phyloP scores from a whole-genome alignment of 2,888 invertebrate species.

The Euproctis similis region DNA sequence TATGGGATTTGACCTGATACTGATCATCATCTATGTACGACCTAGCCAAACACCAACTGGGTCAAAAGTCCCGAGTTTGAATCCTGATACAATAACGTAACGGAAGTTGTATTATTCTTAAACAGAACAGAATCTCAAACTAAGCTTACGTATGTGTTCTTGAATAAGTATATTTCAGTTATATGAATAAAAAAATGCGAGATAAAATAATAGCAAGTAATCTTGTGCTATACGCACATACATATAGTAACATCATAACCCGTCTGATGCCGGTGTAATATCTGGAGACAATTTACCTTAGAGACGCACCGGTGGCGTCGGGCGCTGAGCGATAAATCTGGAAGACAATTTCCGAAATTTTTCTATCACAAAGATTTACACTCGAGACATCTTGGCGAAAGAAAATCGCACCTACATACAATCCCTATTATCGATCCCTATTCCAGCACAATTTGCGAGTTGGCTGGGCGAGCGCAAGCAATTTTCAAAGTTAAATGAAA shows the following conservation, averaged over 20 bases:
- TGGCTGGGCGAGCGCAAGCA: slow-evolving; percentile 56
- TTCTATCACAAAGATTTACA: slow-evolving; percentile 69
- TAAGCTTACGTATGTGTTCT: too few species aligned
- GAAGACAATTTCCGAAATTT: slow-evolving; percentile 70
- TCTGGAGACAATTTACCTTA: slow-evolving; percentile 57
- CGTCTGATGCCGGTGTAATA: slow-evolving; percentile 32
- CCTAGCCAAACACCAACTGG: too few species aligned
- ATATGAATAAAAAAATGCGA: too few species aligned
- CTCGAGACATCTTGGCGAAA: slow-evolving; percentile 53
- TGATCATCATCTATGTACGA: too few species aligned
- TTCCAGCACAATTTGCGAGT: slow-evolving; percentile 68
- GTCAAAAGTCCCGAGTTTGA: too few species aligned
- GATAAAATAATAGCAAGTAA: slow-evolving; percentile 6
- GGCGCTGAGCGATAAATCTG: slow-evolving; percentile 56
- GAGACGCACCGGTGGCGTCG: slow-evolving; percentile 30
- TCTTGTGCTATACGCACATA: slow-evolving; percentile 7
- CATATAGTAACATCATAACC: slow-evolving; percentile 23
- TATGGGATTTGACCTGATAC: too few species aligned
- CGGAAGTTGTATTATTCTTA: too few species aligned
- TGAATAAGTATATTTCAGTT: too few species aligned
- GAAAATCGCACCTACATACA: slow-evolving; percentile 70
- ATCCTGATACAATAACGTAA: too few species aligned
- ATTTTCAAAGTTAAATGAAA: slow-evolving; percentile 74
- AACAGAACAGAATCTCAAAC: too few species aligned
- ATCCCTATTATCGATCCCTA: slow-evolving; percentile 72